phyloP scores from a whole-genome alignment of 2,888 invertebrate species.

The Chrysomela aeneicollis region DNA sequence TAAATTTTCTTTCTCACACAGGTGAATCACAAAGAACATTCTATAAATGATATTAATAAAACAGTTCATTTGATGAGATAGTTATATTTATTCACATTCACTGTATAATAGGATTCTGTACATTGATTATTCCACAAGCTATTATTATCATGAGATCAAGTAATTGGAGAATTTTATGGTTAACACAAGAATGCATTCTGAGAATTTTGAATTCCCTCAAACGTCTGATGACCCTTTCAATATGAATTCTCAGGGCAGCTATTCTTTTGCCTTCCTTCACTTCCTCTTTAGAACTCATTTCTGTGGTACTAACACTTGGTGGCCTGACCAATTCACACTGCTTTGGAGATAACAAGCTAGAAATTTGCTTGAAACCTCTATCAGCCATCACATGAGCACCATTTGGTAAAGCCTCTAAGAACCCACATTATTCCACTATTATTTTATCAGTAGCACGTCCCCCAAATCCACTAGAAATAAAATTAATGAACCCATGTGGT shows the following conservation, averaged over 20 bases:
- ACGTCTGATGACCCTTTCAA: conserved; percentile 17
- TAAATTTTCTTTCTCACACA: too few relatives aligned
- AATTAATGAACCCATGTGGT: conserved; percentile 4
- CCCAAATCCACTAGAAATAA: conserved; percentile 10
- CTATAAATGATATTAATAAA: too few relatives aligned
- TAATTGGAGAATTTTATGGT: not conserved
- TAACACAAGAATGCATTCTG: conserved; percentile 8
- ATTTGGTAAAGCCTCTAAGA: conserved; percentile 9
- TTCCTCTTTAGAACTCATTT: not conserved
- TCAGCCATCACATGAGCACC: conserved; percentile 16
- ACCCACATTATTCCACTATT: conserved; percentile 16
- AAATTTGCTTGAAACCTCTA: conserved; percentile 16
- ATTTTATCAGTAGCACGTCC: not conserved
- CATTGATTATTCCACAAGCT: conserved; percentile 8
- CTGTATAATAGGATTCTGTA: conserved; percentile 1
- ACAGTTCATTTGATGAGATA: too few relatives aligned
- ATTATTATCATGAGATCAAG: not conserved
- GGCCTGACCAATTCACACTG: not conserved
- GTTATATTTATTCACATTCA: not conserved
- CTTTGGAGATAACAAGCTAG: not conserved
- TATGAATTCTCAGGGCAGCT: conserved; percentile 3
- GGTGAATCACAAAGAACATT: too few relatives aligned
- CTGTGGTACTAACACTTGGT: conserved; percentile 5
- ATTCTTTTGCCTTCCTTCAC: not conserved
- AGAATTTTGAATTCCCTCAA: not conserved